Percentiles rank a stretch among this genome's conserved stretches.
Evolutionary conservation across 2,113 vertebrate species (phyloP).

Genomic region (Ranitomeya variabilis): DNA sequence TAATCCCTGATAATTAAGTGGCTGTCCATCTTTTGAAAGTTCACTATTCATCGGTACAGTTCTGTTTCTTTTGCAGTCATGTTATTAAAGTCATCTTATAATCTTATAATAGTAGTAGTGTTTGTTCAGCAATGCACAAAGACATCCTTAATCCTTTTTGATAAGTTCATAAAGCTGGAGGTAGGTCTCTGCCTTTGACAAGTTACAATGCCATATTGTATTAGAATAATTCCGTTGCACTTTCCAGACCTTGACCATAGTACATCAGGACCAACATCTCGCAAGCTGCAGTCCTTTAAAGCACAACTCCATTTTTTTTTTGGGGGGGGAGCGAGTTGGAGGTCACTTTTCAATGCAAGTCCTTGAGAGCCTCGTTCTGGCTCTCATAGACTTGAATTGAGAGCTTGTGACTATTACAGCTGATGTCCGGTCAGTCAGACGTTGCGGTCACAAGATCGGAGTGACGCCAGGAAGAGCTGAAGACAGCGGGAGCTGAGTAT

Average conservation of each 20-base stretch:
- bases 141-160: slow-evolving; percentile 48
- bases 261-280: slow-evolving; percentile 16
- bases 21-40: neutral
- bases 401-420: no score
- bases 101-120: slow-evolving; percentile 6
- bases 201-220: slow-evolving; percentile 33
- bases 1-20: neutral
- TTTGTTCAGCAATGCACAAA: slow-evolving; percentile 21
- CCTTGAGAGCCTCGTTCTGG: no score
- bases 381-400: no score
- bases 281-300: neutral
- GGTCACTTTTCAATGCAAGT: no score
- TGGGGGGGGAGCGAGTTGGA: no score
- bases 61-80: neutral
- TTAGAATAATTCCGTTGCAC: neutral
- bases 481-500: no score
- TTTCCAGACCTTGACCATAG: slow-evolving; percentile 7
- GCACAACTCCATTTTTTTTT: no score
- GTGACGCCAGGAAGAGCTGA: no score
- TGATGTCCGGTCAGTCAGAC: no score
- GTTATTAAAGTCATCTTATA: slow-evolving; percentile 11
- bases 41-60: slow-evolving; percentile 6
- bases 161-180: slow-evolving; percentile 32
- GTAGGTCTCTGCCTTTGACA: slow-evolving; percentile 11
- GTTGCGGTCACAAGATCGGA: no score